Evolutionary conservation across 2,113 vertebrate species (phyloP).

Genomic region (Nanorana parkeri): DNA sequence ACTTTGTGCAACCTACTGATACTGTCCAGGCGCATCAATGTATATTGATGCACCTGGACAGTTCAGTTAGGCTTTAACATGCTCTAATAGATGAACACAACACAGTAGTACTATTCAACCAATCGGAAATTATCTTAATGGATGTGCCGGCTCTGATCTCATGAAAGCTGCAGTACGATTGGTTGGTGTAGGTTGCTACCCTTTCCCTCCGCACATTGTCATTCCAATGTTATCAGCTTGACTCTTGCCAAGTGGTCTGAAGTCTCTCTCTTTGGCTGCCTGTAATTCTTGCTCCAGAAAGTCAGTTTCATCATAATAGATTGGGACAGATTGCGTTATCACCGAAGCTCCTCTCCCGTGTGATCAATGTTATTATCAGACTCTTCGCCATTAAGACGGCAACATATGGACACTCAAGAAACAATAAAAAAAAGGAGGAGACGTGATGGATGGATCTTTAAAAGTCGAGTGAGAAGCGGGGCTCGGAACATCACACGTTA

Average conservation of each 20-base stretch:
- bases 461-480: not conserved
- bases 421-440: slow-evolving; percentile 5
- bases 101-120: too few species aligned
- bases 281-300: too few species aligned
- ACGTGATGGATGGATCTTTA: not conserved
- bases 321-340: not conserved
- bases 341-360: not conserved
- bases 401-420: slow-evolving; percentile 14
- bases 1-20: too few species aligned
- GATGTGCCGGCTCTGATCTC: not conserved
- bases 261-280: too few species aligned
- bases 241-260: too few species aligned
- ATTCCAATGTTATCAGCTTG: too few species aligned
- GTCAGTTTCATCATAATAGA: not conserved
- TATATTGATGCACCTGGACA: too few species aligned
- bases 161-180: not conserved
- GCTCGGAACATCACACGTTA: not conserved
- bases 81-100: too few species aligned
- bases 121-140: not conserved
- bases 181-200: too few species aligned
- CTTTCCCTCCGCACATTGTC: too few species aligned
- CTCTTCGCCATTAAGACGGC: not conserved
- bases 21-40: too few species aligned
- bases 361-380: slow-evolving; percentile 10
- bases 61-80: too few species aligned